Evolutionary conservation across 2,888 invertebrate species (phyloP).

Genomic region (Iselma pallidipennis): DNA sequence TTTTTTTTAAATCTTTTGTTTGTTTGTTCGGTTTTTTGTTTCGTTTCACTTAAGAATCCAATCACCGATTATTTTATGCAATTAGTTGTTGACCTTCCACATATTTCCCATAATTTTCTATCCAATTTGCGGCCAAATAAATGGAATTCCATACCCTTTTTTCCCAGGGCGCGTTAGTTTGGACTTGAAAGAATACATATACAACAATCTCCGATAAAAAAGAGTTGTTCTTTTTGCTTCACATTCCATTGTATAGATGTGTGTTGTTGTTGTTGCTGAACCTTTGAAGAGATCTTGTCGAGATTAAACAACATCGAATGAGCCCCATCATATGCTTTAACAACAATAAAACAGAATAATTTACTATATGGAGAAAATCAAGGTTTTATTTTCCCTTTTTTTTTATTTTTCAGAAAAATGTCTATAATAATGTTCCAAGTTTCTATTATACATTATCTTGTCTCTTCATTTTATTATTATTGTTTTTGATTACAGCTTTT

Average conservation of each 20-base stretch:
- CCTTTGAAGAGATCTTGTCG: not conserved
- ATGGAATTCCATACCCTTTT: constrained; percentile 27
- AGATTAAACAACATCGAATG: not conserved
- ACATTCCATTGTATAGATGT: constrained; percentile 11
- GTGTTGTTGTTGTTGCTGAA: not conserved
- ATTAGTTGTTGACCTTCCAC: not conserved
- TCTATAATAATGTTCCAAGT: not conserved
- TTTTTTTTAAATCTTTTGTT: not conserved
- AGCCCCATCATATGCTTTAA: not conserved
- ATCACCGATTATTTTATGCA: not conserved
- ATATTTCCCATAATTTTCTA: constrained; percentile 5
- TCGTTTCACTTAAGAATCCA: not conserved
- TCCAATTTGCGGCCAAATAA: constrained; percentile 21
- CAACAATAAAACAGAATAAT: not conserved
- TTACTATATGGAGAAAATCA: not conserved
- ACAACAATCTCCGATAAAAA: not conserved
- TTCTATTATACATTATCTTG: not conserved
- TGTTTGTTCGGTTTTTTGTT: not conserved
- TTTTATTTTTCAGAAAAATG: not conserved
- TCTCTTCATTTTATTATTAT: not conserved
- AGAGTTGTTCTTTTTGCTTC: constrained; percentile 9
- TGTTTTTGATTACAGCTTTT: not conserved
- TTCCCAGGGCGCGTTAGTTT: constrained; percentile 15
- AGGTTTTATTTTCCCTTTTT: not conserved
- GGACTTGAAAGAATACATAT: not conserved